Evolutionary conservation across 2,113 vertebrate species (phyloP), one percentile per base, ranked within the genome.

Genomic region (Corythaixoides concolor): DNA sequence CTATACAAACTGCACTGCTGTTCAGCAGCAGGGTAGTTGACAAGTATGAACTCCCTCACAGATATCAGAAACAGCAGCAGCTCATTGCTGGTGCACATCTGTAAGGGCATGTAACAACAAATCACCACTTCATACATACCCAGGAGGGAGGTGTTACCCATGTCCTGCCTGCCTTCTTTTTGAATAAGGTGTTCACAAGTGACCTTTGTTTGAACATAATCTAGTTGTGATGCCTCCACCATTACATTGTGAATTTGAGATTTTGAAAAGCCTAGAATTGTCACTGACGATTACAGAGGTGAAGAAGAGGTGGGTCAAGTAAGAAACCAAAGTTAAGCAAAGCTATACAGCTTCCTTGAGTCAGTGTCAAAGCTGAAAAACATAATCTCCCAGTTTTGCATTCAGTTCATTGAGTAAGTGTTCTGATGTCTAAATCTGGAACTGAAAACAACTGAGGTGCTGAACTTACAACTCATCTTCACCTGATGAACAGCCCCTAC

Each of bases 91-190:
- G 19, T 33, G 27, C 55, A 59, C 22, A 9, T 2, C 35, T 64
- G 21, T 11, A 33, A 14, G 21, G 6, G 15, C 7, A 24, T 52
- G 22, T 13, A 56, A 50, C 47, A 70, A 37, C 23, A 18, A 19
- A 76, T 35, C 33, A 16, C 9, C 28, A 22, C 18, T 24, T 22
- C 3, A 6, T 19, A 41, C 0, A 0, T 16, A 41, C 17, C 8
- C 27, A n/a, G 41, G 14, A 60, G 8, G 10, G 16, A 43, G 19
- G 11, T 5, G 6, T 47, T 30, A 56, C 1, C 18, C 22, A 8
- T 30, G 23, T 24, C 39, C 45, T 76, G 21, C 15, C 56, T 45
- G 43, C 9, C 53, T 32, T 43, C 20, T 45, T 17, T n/a, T 23
- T 55, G 7, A 63, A 12, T 3, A 39, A 47, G 47, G 30, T 77